These are phyloP conservation scores for Sapajus apella DNA, from an alignment of 2,113 vertebrate genomes.

Conservation along the genomic window DNA sequence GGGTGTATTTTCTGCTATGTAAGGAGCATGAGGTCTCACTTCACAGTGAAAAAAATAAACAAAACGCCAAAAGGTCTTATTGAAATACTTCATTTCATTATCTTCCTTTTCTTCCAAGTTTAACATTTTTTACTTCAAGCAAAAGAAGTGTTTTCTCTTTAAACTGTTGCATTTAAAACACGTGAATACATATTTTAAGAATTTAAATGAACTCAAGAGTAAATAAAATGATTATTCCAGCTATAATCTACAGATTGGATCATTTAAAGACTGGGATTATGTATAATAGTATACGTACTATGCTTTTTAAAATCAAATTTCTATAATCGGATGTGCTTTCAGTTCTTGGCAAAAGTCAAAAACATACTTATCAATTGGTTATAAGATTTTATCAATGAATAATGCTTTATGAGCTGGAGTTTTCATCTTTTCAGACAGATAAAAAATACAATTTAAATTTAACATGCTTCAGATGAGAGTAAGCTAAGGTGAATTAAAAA, in stretches of 20 bases:
- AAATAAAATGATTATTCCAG: not conserved
- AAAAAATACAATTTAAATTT: slow-evolving; percentile 2
- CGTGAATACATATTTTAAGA: not conserved
- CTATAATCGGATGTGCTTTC: not conserved
- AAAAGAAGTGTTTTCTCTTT: slow-evolving; percentile 8
- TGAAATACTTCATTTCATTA: not conserved
- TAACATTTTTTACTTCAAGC: not conserved
- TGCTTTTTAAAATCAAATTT: not conserved
- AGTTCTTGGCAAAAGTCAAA: not conserved
- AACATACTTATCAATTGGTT: not conserved
- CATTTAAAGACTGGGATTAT: not conserved
- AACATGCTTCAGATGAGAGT: not conserved
- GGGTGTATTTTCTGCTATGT: not conserved
- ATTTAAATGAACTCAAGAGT: not conserved
- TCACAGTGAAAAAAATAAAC: not conserved
- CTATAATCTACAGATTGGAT: not conserved
- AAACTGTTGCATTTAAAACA: not conserved
- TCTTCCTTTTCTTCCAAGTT: not conserved
- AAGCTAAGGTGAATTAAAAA: not conserved
- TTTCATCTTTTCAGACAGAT: not conserved
- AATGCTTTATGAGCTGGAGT: not conserved
- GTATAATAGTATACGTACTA: not conserved
- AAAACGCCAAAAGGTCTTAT: not conserved
- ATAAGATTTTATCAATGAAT: not conserved
- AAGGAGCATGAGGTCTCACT: not conserved